phyloP scores from a whole-genome alignment of 2,888 invertebrate genomes.

The Atethmia centrago region DNA sequence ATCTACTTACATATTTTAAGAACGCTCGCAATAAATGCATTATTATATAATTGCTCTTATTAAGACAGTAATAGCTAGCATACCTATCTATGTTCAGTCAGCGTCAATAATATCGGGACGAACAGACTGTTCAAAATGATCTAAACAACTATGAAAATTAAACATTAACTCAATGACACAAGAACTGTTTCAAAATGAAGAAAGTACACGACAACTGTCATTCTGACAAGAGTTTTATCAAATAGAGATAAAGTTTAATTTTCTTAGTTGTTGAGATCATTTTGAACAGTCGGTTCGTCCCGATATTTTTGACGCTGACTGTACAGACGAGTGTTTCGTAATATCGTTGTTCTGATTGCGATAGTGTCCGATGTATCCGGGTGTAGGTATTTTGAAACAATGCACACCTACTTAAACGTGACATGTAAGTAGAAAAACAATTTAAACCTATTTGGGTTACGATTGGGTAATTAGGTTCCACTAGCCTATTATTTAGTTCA shows the following conservation, averaged over 20 bases:
- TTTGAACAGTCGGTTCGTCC: no score
- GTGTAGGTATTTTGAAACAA: constrained; percentile 46
- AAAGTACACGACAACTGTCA: no score
- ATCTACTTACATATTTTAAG: background rate
- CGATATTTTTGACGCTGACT: no score
- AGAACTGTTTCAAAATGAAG: no score
- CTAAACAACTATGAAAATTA: no score
- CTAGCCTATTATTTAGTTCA: constrained; percentile 12
- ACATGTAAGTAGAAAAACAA: constrained; percentile 27
- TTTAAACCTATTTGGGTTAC: constrained; percentile 19
- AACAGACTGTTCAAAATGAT: no score
- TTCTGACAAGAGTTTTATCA: no score
- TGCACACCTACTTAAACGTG: constrained; percentile 31
- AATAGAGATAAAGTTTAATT: no score
- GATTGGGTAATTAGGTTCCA: constrained; percentile 16
- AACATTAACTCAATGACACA: no score
- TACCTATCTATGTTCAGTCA: background rate
- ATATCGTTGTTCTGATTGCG: constrained; percentile 18
- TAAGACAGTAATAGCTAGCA: background rate
- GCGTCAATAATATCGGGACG: no score
- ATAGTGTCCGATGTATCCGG: constrained; percentile 8
- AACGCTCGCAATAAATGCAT: constrained; percentile 4
- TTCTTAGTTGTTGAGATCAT: no score
- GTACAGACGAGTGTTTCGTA: no score
- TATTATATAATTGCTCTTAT: background rate